Base-by-base conservation (phyloP, 1,140 invertebrate species). In the Calliopsis andreniformis region DNA sequence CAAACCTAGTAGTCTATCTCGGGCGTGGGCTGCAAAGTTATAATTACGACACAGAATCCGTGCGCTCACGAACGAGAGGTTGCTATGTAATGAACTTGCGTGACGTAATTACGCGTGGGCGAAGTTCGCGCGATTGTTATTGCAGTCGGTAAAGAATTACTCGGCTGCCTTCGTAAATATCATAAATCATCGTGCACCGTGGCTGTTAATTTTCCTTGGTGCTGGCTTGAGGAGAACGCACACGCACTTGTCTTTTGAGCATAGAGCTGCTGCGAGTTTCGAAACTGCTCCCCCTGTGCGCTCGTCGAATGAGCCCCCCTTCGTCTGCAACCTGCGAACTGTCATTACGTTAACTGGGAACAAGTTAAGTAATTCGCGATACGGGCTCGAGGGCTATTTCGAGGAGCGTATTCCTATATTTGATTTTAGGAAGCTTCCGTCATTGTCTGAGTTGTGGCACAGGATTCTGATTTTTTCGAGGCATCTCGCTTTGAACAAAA, bases 41-140 rank as follows among this genome's bases (percentile, higher is more conserved):
- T 59, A 62, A 71, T 62, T 71, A 71, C 32, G 69, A 62, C 30
- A 71, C 45, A 47, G 32, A 35, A 71, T 51, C 56, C 42, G 1
- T 25, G 56, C 18, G 53, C 51, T 43, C 53, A 30, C 35, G 32
- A 42, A 28, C 51, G 39, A 42, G 12, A 12, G n/a, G 23, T 16
- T 3, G 6, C 39, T 12, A 23, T 5, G 18, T 69, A 69, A 69
- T 69, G 53, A 69, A 69, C 47, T 25, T 14, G 23, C 39, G 42
- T 45, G 39, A 30, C 66, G 45, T 69, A 56, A 69, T 69, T 45
- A 69, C 39, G 35, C 25, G 62, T 64, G n/a, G 12, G 30, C 23
- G 3, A 45, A 53, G 16, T 67, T 32, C 25, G 53, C 23, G 25
- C n/a, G 43, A 58, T 69, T 45, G 45, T 69, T 45, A 69, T 68